phyloP scores from a whole-genome alignment of 1,140 invertebrate species.

The Hermetia illucens region DNA sequence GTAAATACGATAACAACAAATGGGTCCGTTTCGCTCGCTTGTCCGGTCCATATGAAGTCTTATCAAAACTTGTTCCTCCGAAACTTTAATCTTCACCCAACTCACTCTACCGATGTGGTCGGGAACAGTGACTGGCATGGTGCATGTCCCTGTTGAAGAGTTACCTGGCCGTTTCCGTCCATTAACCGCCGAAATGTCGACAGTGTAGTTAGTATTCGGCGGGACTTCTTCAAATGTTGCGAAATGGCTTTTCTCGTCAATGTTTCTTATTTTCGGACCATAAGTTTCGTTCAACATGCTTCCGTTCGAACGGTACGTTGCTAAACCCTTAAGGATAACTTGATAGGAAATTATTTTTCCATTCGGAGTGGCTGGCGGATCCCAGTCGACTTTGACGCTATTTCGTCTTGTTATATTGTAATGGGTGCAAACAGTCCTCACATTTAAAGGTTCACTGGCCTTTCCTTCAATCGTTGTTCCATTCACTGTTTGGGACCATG shows the following conservation, averaged over 20 bases:
- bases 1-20: constrained; percentile 73
- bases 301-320: constrained; percentile 42
- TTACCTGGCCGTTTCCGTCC: constrained; percentile 51
- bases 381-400: constrained; percentile 54
- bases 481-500: constrained; percentile 56
- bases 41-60: constrained; percentile 56
- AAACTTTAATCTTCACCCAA: constrained; percentile 55
- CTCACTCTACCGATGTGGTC: constrained; percentile 43
- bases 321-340: constrained; percentile 43
- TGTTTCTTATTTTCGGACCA: constrained; percentile 42
- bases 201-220: constrained; percentile 67
- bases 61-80: constrained; percentile 50
- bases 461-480: constrained; percentile 65
- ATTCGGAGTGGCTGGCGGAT: constrained; percentile 49
- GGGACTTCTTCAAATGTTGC: constrained; percentile 34
- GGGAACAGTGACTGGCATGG: constrained; percentile 54
- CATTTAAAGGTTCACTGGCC: constrained; percentile 38
- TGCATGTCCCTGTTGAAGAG: constrained; percentile 36
- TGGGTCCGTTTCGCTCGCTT: constrained; percentile 70
- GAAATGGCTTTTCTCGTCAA: constrained; percentile 32
- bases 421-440: constrained; percentile 46
- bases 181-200: constrained; percentile 54
- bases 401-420: constrained; percentile 45
- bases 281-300: constrained; percentile 35
- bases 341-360: constrained; percentile 48